phyloP scores from a whole-genome alignment of 2,888 invertebrate species.

The Spisula subtruncata region DNA sequence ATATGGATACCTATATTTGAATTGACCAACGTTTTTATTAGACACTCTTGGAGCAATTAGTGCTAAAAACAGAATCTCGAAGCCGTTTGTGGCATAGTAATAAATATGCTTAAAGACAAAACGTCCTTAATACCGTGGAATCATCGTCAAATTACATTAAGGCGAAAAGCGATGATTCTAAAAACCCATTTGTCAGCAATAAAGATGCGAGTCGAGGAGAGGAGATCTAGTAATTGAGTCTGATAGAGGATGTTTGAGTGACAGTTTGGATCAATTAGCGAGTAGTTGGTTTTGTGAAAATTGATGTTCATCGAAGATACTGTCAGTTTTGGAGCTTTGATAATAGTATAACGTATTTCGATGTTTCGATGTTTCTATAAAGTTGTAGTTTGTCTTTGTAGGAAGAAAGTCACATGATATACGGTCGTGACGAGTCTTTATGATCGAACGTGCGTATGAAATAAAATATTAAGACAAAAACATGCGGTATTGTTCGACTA shows the following conservation, averaged over 20 bases:
- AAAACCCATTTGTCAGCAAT: neutral
- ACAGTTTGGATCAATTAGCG: conserved; percentile 15
- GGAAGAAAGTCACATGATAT: neutral
- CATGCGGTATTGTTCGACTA: neutral
- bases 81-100: neutral
- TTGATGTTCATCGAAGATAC: conserved; percentile 15
- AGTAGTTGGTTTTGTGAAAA: conserved; percentile 12
- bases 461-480: neutral
- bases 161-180: conserved; percentile 4
- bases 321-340: neutral
- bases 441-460: neutral
- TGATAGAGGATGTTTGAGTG: conserved; percentile 3
- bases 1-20: neutral
- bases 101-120: neutral
- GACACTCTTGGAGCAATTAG: neutral
- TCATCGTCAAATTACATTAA: conserved; percentile 5
- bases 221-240: neutral
- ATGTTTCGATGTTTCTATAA: neutral
- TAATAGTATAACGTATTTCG: conserved; percentile 14
- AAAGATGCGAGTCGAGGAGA: neutral
- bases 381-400: neutral
- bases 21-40: neutral
- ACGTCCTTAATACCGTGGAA: neutral
- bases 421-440: neutral
- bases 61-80: neutral